phyloP scores from a whole-genome alignment of 2,888 invertebrate genomes.

The Sinhomidia bicolor region DNA sequence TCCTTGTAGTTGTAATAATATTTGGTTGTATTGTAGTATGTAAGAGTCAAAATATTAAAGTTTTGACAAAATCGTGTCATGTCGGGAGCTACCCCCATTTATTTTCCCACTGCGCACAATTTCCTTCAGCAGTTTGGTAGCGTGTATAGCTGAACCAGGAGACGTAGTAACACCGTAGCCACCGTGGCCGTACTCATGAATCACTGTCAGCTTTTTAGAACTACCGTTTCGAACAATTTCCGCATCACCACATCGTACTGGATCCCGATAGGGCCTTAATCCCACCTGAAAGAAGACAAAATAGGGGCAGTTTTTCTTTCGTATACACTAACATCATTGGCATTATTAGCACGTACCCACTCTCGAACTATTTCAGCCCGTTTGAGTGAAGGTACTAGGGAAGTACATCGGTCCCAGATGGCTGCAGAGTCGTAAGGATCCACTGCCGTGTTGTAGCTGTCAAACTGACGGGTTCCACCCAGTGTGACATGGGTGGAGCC shows the following conservation, averaged over 20 bases:
- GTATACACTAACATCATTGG: no score
- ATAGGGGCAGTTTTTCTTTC: no score
- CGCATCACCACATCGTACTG: constrained; percentile 82
- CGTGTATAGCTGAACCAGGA: constrained; percentile 92
- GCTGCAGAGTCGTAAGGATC: constrained; percentile 88
- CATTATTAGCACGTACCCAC: no score
- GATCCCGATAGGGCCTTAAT: constrained; percentile 89
- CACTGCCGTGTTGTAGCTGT: constrained; percentile 87
- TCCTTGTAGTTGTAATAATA: no score
- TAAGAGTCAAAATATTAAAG: constrained; percentile 1
- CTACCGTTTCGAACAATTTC: constrained; percentile 77
- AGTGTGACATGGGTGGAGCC: constrained; percentile 88
- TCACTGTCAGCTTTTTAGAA: constrained; percentile 83
- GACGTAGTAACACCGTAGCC: constrained; percentile 95
- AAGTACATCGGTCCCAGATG: constrained; percentile 90
- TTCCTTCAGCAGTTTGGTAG: constrained; percentile 87
- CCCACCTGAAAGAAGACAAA: no score
- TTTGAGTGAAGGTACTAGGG: constrained; percentile 87
- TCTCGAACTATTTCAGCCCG: constrained; percentile 85
- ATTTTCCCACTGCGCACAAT: constrained; percentile 80
- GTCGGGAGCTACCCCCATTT: not conserved
- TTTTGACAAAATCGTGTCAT: constrained; percentile 28
- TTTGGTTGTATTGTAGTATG: no score
- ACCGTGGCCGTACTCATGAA: constrained; percentile 98
- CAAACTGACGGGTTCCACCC: constrained; percentile 93